Base-by-base conservation (phyloP, 2,888 invertebrate species). In the Pristionchus japonicus region DNA sequence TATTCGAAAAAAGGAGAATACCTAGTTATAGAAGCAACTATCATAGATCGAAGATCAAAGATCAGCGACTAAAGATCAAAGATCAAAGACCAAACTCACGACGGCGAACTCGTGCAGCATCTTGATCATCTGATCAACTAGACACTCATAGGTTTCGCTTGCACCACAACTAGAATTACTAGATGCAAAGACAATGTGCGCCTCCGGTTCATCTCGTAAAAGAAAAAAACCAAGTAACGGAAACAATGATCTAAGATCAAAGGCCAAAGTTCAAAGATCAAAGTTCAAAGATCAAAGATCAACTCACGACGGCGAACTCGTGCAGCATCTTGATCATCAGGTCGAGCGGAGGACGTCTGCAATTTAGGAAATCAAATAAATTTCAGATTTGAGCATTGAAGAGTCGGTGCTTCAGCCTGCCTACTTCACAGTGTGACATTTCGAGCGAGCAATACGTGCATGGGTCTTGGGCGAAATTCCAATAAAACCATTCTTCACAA, bases 31-130 rank as follows among this genome's bases (percentile, higher is more conserved):
- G n/a, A n/a, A n/a, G n/a, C n/a, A n/a, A n/a, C n/a, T n/a, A n/a
- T n/a, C 15, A 15, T 7, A 40, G 77, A 15, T 40, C 77, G 23
- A 64, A 64, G 27, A 64, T 6, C 17, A 64, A 64, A 80, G 31
- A 1, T 11, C 7, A 6, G 67, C 11, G 4, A 31, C 9, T 23
- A 70, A 47, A 43, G 27, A 80, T 11, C 31, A 80, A 27, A 80
- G 80, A 43, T 47, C 80, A 49, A 47, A 80, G 80, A 80, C 47
- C 43, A 47, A n/a, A 83, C 52, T 83, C 77, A 83, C 82, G 34
- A 52, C 52, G 11, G n/a, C n/a, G n/a, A n/a, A n/a, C n/a, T n/a
- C n/a, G n/a, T n/a, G n/a, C n/a, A n/a, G n/a, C n/a, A n/a, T 11
- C 17, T 17, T 17, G 49, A 49, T 17, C 2, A 49, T 1, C 2